These are phyloP conservation scores for Pocillopora verrucosa DNA, from an alignment of 64 coral and sea anemone genomes.

Conservation along the genomic window DNA sequence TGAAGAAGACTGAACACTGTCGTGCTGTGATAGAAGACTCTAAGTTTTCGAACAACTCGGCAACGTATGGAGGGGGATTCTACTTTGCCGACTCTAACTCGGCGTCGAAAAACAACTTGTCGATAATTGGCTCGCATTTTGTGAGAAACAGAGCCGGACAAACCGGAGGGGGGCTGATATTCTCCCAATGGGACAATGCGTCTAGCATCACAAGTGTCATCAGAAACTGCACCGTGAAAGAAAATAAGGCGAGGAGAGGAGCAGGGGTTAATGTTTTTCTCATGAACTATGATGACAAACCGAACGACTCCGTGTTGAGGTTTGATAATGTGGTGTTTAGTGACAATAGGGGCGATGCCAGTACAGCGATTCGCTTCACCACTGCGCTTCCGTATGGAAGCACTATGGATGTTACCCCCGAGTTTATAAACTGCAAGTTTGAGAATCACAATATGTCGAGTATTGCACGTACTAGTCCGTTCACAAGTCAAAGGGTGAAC, in stretches of 20 bases:
- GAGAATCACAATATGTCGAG: conserved; percentile 6
- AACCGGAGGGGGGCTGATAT: conserved; percentile 56
- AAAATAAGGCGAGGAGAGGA: conserved; percentile 51
- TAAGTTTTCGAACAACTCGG: conserved; percentile 58
- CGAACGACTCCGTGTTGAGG: conserved; percentile 17
- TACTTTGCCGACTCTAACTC: conserved; percentile 30
- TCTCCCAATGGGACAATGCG: conserved; percentile 69
- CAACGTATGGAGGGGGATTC: conserved; percentile 75
- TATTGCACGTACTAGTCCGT: conserved; percentile 30
- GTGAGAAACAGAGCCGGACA: conserved; percentile 41
- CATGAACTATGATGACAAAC: conserved; percentile 46
- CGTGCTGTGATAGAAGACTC: conserved; percentile 33
- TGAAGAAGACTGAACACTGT: conserved; percentile 28
- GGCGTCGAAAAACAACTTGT: conserved; percentile 36
- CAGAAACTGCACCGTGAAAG: conserved; percentile 42
- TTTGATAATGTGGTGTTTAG: conserved; percentile 45
- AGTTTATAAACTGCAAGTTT: conserved; percentile 66
- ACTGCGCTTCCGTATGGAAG: conserved; percentile 53
- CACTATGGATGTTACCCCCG: conserved; percentile 26
- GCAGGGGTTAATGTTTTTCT: conserved; percentile 70
- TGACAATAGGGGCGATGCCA: conserved; percentile 38
- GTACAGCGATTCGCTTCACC: conserved; percentile 57
- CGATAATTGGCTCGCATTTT: conserved; percentile 42
- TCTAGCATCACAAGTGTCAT: conserved; percentile 16
- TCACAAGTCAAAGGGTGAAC: conserved; percentile 74